Percentiles rank a stretch among this genome's conserved stretches.
Evolutionary conservation across 1,140 invertebrate species (phyloP).

Genomic region (Rhopalosiphum padi): DNA sequence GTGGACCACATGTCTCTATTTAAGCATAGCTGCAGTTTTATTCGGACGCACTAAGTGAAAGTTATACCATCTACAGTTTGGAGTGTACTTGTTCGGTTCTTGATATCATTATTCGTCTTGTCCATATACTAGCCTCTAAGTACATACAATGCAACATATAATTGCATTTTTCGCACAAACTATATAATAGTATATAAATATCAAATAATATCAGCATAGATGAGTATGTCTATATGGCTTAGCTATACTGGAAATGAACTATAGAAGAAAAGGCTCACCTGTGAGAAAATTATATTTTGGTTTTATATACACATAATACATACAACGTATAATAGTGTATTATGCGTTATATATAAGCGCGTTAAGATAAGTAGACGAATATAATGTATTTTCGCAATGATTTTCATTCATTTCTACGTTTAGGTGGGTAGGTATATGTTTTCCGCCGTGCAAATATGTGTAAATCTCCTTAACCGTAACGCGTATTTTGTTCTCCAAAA

Average conservation of each 20-base stretch:
- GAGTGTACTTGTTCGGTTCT: too few relatives aligned
- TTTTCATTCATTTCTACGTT: background rate
- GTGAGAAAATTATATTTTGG: background rate
- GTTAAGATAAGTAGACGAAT: background rate
- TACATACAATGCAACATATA: too few relatives aligned
- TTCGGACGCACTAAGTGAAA: too few relatives aligned
- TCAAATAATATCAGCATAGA: too few relatives aligned
- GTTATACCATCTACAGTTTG: too few relatives aligned
- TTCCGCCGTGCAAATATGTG: background rate
- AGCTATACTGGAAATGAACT: background rate
- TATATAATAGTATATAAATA: too few relatives aligned
- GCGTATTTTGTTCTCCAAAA: background rate
- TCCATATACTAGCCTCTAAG: too few relatives aligned
- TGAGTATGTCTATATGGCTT: background rate
- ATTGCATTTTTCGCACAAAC: too few relatives aligned
- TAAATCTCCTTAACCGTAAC: conserved; percentile 6
- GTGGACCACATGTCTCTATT: too few relatives aligned
- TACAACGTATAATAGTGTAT: background rate
- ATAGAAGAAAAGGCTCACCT: background rate
- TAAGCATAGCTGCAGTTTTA: too few relatives aligned
- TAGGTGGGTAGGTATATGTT: background rate
- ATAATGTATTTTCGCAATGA: background rate
- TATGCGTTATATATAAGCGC: background rate
- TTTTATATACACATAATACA: background rate
- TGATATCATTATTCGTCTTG: too few relatives aligned